Conservation (phyloP, 1,140 invertebrate genomes). For the Tetraneura akinire region DNA sequence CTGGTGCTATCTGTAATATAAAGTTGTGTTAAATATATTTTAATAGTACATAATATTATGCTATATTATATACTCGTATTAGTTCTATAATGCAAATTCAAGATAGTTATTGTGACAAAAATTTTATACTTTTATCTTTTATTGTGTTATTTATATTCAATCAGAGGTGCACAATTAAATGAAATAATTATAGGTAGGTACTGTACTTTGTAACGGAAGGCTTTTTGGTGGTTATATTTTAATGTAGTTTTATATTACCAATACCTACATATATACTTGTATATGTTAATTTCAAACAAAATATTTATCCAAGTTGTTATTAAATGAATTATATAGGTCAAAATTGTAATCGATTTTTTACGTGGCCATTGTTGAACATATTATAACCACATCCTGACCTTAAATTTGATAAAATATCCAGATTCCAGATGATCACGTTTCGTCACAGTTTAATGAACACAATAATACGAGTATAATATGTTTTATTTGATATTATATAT, state of each 20-base stretch:
- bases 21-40: too few relatives aligned
- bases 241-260: too few relatives aligned
- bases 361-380: background rate
- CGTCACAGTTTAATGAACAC: constrained; percentile 41
- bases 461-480: constrained; percentile 10
- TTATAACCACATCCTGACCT: constrained; percentile 15
- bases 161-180: background rate
- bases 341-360: background rate
- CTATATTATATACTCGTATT: too few relatives aligned
- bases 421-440: constrained; percentile 21
- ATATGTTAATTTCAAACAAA: background rate
- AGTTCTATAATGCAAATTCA: too few relatives aligned
- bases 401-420: background rate
- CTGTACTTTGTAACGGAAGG: constrained; percentile 7
- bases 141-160: background rate
- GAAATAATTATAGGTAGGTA: too few relatives aligned
- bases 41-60: too few relatives aligned
- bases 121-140: too few relatives aligned
- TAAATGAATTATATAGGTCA: constrained; percentile 26
- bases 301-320: background rate
- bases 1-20: too few relatives aligned
- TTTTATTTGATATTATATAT: constrained; percentile 28
- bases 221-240: background rate
- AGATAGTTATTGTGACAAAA: too few relatives aligned
- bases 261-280: too few relatives aligned